Evolutionary conservation across 2,113 vertebrate species (phyloP), one percentile per base, ranked within the genome.

Genomic region (Leptosomus discolor): DNA sequence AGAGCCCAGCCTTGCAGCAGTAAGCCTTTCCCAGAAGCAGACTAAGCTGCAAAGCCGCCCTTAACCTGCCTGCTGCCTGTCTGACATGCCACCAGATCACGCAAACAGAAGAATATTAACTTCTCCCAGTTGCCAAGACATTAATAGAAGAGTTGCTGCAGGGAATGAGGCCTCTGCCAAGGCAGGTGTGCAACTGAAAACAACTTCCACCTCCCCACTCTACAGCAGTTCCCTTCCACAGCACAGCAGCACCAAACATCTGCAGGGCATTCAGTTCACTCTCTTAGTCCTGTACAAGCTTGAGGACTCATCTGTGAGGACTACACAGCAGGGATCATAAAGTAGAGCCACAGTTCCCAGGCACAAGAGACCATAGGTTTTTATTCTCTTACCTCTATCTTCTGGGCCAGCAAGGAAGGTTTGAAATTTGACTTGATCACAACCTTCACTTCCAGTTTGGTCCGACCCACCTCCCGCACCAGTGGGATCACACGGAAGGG

Each of bases 361-460:
- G 29, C 54, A 92, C 20, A 54, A 46, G 57, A 58, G 23, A 43
- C 26, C 30, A 41, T 2, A 22, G 17, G 5, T 8, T 36, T 74
- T 82, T 64, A 45, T 65, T 21, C 41, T 45, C 97, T 98, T 95
- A 99, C 99, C 99, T 99, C 99, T 94, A 99, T 99, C 98, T 99
- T 99, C 98, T 99, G 99, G 94, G 99, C 99, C 97, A 99, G 98
- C 75, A 99, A 98, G 5, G 99, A 99, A 50, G 99, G 99, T 95
- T 99, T 99, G 94, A 99, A 99, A 97, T 99, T 99, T 94, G 99
- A 99, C 98, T 99, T 99, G 97, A 99, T 99, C 96, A 99, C 99
- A 92, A 99, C 99, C 94, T 99, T 99, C 53, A 99, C 99, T 93
- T 99, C 99, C 92, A 99, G 98, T 92, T 99, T 99, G 91, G 99